phyloP scores from a whole-genome alignment of 2,888 invertebrate genomes.

The Strigamia crassipes region DNA sequence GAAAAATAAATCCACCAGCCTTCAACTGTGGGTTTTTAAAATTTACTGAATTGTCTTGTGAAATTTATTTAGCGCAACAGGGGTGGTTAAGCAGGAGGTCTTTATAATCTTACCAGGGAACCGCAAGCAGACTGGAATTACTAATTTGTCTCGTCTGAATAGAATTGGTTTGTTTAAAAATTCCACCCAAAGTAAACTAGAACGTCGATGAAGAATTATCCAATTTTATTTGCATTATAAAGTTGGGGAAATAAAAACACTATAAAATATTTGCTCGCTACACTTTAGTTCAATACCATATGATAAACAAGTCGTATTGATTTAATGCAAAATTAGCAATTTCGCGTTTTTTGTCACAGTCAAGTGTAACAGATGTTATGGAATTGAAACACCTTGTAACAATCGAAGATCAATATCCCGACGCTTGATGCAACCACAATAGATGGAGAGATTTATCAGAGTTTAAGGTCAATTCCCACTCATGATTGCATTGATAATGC shows the following conservation, averaged over 20 bases:
- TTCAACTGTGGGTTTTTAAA: background rate
- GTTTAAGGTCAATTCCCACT: constrained; percentile 38
- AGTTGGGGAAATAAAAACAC: no score
- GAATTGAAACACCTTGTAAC: constrained; percentile 35
- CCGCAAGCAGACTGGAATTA: background rate
- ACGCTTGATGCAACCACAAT: constrained; percentile 35
- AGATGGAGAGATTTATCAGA: constrained; percentile 39
- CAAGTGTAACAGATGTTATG: constrained; percentile 36
- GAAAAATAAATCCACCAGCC: background rate
- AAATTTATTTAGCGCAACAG: background rate
- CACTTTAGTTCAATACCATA: background rate
- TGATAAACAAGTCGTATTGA: background rate
- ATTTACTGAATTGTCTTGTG: background rate
- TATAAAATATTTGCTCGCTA: no score
- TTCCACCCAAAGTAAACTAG: no score
- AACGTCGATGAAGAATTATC: no score
- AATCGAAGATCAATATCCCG: constrained; percentile 38
- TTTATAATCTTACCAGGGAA: background rate
- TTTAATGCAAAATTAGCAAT: background rate
- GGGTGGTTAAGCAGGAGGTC: constrained; percentile 21
- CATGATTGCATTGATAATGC: constrained; percentile 37
- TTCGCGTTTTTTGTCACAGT: background rate
- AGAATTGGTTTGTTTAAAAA: no score
- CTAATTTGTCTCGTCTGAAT: no score
- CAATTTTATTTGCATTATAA: no score